Percentiles rank a stretch among this genome's conserved stretches.
Evolutionary conservation across 2,888 invertebrate species (phyloP).

Genomic region (Meiosimyza decipiens): DNA sequence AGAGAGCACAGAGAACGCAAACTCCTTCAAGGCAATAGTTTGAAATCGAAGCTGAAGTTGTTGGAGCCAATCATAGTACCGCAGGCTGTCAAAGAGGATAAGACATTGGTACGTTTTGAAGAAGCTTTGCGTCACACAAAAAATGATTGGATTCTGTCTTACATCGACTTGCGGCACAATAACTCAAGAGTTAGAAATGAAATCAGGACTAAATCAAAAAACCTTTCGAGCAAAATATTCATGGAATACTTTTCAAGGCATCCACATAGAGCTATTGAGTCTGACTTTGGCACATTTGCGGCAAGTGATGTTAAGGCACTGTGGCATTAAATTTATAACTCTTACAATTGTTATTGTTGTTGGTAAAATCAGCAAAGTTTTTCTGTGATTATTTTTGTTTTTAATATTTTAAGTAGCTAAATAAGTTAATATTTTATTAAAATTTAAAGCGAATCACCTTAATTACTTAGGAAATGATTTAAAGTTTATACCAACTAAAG

Average conservation of each 20-base stretch:
- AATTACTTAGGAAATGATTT: neutral
- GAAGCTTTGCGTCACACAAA: slow-evolving; percentile 49
- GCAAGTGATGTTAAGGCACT: slow-evolving; percentile 47
- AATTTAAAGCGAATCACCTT: slow-evolving; percentile 1
- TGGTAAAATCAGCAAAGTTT: no score
- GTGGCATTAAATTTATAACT: neutral
- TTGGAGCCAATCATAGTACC: slow-evolving; percentile 70
- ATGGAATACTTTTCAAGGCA: slow-evolving; percentile 62
- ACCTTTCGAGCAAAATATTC: slow-evolving; percentile 60
- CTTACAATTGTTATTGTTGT: neutral
- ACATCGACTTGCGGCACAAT: slow-evolving; percentile 52
- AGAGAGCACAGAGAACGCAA: slow-evolving; percentile 70
- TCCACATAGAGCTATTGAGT: slow-evolving; percentile 59
- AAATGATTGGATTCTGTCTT: slow-evolving; percentile 57
- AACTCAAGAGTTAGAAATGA: slow-evolving; percentile 32
- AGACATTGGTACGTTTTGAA: slow-evolving; percentile 60
- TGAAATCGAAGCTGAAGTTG: slow-evolving; percentile 68
- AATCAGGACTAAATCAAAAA: slow-evolving; percentile 53
- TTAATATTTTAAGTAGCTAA: no score
- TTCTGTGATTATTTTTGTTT: no score
- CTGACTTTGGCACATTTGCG: slow-evolving; percentile 62
- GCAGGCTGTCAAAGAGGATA: slow-evolving; percentile 54
- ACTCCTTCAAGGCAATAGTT: slow-evolving; percentile 68
- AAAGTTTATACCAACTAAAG: slow-evolving; percentile 18
- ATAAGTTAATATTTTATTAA: slow-evolving; percentile 17